A percentile compares a stretch with the other conserved stretches of the same genome.
Conservation (phyloP, 1,140 invertebrate species). For the Hestina assimilis region DNA sequence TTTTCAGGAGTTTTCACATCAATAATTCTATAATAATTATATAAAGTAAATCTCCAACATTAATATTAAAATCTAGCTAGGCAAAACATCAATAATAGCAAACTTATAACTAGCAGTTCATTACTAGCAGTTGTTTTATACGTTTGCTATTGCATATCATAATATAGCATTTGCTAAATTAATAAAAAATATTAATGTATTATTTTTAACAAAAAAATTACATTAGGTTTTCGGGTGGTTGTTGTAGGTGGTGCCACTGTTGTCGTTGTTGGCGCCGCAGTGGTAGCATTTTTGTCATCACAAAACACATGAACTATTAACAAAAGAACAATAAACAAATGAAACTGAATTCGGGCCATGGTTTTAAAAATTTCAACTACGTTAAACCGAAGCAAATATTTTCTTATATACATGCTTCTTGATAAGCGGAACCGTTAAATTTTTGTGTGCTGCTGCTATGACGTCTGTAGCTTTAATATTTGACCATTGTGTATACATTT, state of each 20-base stretch:
- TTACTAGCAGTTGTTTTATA: too few relatives aligned
- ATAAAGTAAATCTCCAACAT: too few relatives aligned
- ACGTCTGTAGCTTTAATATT: slow-evolving; percentile 1
- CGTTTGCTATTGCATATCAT: too few relatives aligned
- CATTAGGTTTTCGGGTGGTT: background rate
- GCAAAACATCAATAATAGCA: too few relatives aligned
- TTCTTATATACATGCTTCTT: slow-evolving; percentile 41
- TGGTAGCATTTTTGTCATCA: slow-evolving; percentile 7
- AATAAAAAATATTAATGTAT: background rate
- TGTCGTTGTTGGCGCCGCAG: slow-evolving; percentile 12
- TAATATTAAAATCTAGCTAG: too few relatives aligned
- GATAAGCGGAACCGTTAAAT: slow-evolving; percentile 35
- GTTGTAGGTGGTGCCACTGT: slow-evolving; percentile 11
- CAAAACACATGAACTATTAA: slow-evolving; percentile 20
- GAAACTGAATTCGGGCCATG: slow-evolving; percentile 31
- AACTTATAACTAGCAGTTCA: too few relatives aligned
- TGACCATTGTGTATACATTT: too few relatives aligned
- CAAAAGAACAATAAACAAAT: slow-evolving; percentile 19
- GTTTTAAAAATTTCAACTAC: slow-evolving; percentile 13
- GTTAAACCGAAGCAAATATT: background rate
- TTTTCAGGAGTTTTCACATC: too few relatives aligned
- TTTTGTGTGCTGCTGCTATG: slow-evolving; percentile 16
- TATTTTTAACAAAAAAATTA: background rate
- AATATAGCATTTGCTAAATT: too few relatives aligned
- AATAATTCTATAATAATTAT: too few relatives aligned